Conservation (phyloP, 2,113 vertebrate species). For the Prunella himalayana region DNA sequence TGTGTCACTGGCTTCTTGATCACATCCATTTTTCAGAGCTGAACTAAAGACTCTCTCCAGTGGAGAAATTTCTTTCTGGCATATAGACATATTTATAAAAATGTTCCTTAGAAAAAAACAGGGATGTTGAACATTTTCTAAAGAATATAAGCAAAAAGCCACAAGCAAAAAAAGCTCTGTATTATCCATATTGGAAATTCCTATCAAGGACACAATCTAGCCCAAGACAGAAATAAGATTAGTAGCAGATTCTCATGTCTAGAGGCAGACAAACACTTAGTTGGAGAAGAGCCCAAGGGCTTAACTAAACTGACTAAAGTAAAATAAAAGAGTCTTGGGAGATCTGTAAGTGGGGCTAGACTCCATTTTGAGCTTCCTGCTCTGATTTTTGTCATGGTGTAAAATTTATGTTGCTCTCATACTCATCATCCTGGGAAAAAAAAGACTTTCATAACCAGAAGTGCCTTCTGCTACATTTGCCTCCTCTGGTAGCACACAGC, state of each 20-base stretch:
- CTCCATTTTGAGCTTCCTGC: background rate
- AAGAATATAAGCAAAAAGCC: background rate
- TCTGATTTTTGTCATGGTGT: background rate
- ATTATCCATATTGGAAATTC: background rate
- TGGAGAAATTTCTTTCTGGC: background rate
- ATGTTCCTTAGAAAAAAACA: background rate
- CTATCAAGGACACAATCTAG: background rate
- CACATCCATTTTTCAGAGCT: background rate
- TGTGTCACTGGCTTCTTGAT: background rate
- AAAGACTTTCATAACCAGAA: background rate
- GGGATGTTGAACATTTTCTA: background rate
- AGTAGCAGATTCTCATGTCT: background rate
- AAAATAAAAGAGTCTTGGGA: background rate
- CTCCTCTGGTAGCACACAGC: background rate
- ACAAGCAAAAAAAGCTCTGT: background rate
- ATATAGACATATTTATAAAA: background rate
- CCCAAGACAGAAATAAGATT: background rate
- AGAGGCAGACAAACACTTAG: background rate
- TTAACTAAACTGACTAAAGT: background rate
- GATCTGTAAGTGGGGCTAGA: background rate
- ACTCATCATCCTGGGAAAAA: fast-evolving
- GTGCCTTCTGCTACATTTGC: background rate
- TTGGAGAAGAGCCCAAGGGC: background rate
- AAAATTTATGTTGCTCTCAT: background rate
- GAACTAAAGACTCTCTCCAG: background rate